These are phyloP conservation scores for Chelonia mydas DNA, from an alignment of 2,797 vertebrate genomes.

Conservation along the genomic window DNA sequence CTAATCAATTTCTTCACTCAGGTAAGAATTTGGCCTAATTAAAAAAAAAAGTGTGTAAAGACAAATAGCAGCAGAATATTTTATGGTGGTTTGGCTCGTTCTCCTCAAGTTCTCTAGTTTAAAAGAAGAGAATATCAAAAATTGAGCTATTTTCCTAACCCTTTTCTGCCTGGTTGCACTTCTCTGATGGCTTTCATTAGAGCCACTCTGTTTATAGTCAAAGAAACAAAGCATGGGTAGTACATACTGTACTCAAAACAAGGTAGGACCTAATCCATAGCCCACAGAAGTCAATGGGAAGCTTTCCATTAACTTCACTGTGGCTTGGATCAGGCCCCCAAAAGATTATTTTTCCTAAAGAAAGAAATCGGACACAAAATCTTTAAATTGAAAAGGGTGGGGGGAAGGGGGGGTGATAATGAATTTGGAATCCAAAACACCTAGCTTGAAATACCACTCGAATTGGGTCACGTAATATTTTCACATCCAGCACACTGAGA, in stretches of 20 bases:
- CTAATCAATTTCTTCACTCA: slow-evolving; percentile 14
- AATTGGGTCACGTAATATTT: background rate
- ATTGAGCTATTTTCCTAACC: background rate
- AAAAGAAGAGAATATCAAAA: background rate
- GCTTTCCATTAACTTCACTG: background rate
- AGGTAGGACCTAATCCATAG: background rate
- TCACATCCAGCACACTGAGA: background rate
- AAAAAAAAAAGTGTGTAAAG: slow-evolving; percentile 10
- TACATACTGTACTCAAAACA: background rate
- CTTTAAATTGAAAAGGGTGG: background rate
- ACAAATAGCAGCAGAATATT: background rate
- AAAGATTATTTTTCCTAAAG: slow-evolving; percentile 2
- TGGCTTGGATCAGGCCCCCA: background rate
- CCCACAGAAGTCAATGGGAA: background rate
- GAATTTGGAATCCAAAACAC: background rate
- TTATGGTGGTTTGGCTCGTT: slow-evolving; percentile 30
- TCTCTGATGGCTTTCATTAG: background rate
- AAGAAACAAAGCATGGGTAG: background rate
- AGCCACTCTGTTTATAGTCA: background rate
- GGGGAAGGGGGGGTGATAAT: background rate
- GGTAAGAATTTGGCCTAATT: background rate
- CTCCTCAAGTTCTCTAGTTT: background rate
- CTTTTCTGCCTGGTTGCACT: background rate
- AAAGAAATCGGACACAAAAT: background rate
- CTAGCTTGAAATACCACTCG: background rate